These are phyloP conservation scores for Lerista edwardsae DNA, from an alignment of 2,797 vertebrate genomes.

Conservation along the genomic window DNA sequence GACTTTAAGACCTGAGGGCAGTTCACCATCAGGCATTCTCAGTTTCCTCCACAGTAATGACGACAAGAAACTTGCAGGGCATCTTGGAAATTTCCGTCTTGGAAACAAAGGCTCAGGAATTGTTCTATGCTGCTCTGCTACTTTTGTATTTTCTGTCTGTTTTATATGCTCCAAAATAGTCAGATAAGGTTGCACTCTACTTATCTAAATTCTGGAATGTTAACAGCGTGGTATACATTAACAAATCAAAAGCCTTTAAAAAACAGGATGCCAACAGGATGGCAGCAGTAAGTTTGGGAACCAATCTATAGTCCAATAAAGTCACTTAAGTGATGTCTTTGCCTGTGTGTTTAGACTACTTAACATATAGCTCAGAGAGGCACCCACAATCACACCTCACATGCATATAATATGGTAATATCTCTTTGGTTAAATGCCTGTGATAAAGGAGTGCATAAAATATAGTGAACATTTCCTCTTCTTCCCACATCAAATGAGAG, in stretches of 20 bases:
- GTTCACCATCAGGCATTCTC: background rate
- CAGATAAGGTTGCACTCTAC: background rate
- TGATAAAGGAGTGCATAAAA: conserved; percentile 56
- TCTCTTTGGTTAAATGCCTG: conserved; percentile 45
- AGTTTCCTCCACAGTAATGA: background rate
- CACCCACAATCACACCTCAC: conserved; percentile 35
- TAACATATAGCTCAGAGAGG: background rate
- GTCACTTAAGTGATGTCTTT: background rate
- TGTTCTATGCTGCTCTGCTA: background rate
- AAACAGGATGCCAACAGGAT: background rate
- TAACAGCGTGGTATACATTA: background rate
- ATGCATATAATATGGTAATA: conserved; percentile 52
- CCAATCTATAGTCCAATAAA: background rate
- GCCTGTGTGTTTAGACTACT: background rate
- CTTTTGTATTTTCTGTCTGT: background rate
- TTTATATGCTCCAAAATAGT: background rate
- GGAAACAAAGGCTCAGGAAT: background rate
- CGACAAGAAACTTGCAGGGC: background rate
- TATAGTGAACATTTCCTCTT: conserved; percentile 63
- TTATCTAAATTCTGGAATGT: background rate
- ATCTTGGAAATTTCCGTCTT: background rate
- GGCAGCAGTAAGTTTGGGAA: too few relatives aligned
- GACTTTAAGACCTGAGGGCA: background rate
- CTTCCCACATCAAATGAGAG: conserved; percentile 72
- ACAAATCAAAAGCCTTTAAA: background rate